phyloP scores from a whole-genome alignment of 2,888 invertebrate species.

The Melolontha melolontha region DNA sequence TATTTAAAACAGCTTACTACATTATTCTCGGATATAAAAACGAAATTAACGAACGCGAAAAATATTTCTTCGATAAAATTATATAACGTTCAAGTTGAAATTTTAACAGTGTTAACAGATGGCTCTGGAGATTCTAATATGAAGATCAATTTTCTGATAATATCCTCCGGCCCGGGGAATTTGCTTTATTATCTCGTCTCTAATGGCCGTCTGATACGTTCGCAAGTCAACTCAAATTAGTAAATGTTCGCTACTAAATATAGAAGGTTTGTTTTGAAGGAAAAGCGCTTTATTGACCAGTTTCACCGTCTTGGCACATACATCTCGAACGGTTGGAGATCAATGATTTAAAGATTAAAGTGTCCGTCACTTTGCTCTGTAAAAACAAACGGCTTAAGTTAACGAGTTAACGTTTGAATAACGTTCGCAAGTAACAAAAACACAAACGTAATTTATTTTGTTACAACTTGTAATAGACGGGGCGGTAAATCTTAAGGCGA shows the following conservation, averaged over 20 bases:
- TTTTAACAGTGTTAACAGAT: slow-evolving; percentile 1
- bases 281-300: no score
- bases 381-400: not conserved
- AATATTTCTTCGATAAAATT: no score
- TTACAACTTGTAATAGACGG: no score
- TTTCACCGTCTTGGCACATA: no score
- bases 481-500: no score
- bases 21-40: no score
- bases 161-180: not conserved
- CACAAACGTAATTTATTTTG: no score
- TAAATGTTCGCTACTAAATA: not conserved
- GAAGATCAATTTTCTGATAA: slow-evolving; percentile 48
- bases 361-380: not conserved
- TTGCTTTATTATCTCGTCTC: not conserved
- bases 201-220: not conserved
- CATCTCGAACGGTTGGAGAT: not conserved
- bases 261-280: slow-evolving; percentile 3
- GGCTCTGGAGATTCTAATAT: not conserved
- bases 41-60: no score
- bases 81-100: not conserved
- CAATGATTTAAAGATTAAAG: not conserved
- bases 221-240: no score
- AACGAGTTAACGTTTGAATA: no score
- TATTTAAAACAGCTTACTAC: no score
- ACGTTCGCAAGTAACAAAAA: no score